Conservation (phyloP, 2,113 vertebrate genomes). For the Tyrannus savana region DNA sequence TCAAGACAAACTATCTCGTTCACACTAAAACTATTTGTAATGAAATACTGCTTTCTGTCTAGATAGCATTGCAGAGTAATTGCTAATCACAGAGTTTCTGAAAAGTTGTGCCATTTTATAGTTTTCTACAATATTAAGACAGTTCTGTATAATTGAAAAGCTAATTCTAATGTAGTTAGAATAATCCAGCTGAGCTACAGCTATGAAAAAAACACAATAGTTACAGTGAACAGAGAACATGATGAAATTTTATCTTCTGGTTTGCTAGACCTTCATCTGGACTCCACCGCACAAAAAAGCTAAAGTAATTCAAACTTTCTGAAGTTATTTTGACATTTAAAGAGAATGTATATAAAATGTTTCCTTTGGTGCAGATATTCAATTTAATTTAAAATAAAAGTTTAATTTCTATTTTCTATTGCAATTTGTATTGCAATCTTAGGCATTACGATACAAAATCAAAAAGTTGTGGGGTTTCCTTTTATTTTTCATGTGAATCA, state of each 20-base stretch:
- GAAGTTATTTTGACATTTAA: neutral
- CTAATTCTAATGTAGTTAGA: neutral
- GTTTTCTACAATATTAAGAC: neutral
- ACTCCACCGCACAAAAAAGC: neutral
- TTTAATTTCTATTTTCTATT: neutral
- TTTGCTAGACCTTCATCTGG: neutral
- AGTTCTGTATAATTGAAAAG: neutral
- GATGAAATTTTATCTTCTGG: neutral
- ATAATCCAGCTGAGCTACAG: neutral
- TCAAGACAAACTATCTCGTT: neutral
- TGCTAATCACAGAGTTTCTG: neutral
- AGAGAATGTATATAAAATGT: neutral
- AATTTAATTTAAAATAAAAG: neutral
- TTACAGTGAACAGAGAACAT: neutral
- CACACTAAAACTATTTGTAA: neutral
- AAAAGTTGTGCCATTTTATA: neutral
- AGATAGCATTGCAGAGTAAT: neutral
- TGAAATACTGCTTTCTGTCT: neutral
- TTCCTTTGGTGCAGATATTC: neutral
- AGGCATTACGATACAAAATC: neutral
- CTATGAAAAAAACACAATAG: neutral
- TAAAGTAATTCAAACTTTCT: neutral
- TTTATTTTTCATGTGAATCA: neutral
- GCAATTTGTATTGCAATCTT: neutral
- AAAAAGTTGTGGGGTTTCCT: rapidly evolving